Evolutionary conservation across 2,113 vertebrate genomes (phyloP), one percentile per base, ranked within the genome.

Genomic region (Tursiops truncatus): DNA sequence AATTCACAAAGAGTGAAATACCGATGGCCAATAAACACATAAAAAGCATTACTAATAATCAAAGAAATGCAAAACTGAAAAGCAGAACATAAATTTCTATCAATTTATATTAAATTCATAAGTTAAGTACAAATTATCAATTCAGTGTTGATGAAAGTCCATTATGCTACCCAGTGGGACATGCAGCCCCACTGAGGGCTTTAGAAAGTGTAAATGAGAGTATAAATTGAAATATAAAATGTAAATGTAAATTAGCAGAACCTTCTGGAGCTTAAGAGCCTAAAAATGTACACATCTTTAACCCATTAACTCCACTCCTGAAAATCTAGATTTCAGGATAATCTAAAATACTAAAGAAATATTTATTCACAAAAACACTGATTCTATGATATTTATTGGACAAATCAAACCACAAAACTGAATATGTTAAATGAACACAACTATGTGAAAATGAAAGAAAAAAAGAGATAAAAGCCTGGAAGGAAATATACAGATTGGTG

Each of bases 121-220:
- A 82, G 79, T 92, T 86, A 58, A 91, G 80, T 70, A 86, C 63
- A 79, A 94, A 95, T 90, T 56, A 90, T 65, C 84, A 74, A 95
- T 86, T 89, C 33, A 50, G 28, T 44, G 63, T 71, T 96, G 83
- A 74, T 68, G 5, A 86, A 87, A 71, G 44, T 95, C 97, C 87
- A 84, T 95, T 87, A 87, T 77, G 47, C 38, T 38, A 82, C 58
- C 33, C 85, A 89, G 79, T 70, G 38, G 56, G 68, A 84, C 65
- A 44, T 12, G 15, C 47, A 58, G 58, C 92, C 63, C 95, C 60
- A 60, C 0, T 28, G 63, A 95, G 82, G 53, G 38, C 14, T 68
- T 81, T 33, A 73, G 38, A 86, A 95, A 81, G 50, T 83, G 23
- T 81, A 89, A 93, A 94, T 88, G 36, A 79, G 41, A 87, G 58